These are phyloP conservation scores for Bradypodion pumilum DNA, from an alignment of 2,797 vertebrate species.

Conservation along the genomic window DNA sequence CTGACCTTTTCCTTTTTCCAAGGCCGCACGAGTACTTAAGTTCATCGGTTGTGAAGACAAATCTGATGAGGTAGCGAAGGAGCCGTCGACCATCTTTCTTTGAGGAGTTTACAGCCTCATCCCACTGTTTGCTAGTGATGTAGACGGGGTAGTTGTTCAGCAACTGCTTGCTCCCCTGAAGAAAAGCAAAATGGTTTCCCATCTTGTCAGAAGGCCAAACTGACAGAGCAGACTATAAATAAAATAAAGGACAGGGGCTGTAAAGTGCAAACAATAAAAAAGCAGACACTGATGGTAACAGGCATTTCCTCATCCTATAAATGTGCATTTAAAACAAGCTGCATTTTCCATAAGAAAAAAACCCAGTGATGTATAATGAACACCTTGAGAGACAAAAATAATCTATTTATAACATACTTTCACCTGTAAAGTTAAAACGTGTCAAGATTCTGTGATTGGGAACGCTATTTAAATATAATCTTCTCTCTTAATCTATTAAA, in stretches of 20 bases:
- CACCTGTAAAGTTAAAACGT: constrained; percentile 72
- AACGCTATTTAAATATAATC: constrained; percentile 72
- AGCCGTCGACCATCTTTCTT: constrained; percentile 97
- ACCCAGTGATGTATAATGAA: constrained; percentile 69
- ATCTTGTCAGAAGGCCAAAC: constrained; percentile 50
- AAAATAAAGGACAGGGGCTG: constrained; percentile 38
- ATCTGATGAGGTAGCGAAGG: constrained; percentile 98
- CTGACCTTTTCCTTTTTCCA: constrained; percentile 98
- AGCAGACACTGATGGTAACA: constrained; percentile 49
- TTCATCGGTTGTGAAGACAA: constrained; percentile 98
- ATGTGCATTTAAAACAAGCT: constrained; percentile 63
- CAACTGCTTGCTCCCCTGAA: constrained; percentile 96
- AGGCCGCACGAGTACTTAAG: constrained; percentile 99
- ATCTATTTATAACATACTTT: constrained; percentile 74
- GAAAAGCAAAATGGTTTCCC: constrained; percentile 66
- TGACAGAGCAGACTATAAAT: fast-evolving
- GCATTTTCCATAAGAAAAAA: constrained; percentile 70
- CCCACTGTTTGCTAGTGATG: constrained; percentile 99
- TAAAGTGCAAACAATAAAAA: constrained; percentile 50
- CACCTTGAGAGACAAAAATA: constrained; percentile 56
- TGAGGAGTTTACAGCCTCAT: constrained; percentile 97
- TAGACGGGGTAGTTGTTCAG: constrained; percentile 98
- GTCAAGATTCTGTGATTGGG: constrained; percentile 70
- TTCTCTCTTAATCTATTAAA: constrained; percentile 71
- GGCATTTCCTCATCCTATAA: constrained; percentile 64